Evolutionary conservation across 2,113 vertebrate species (phyloP), one percentile per base, ranked within the genome.

Genomic region (Vulpes vulpes): DNA sequence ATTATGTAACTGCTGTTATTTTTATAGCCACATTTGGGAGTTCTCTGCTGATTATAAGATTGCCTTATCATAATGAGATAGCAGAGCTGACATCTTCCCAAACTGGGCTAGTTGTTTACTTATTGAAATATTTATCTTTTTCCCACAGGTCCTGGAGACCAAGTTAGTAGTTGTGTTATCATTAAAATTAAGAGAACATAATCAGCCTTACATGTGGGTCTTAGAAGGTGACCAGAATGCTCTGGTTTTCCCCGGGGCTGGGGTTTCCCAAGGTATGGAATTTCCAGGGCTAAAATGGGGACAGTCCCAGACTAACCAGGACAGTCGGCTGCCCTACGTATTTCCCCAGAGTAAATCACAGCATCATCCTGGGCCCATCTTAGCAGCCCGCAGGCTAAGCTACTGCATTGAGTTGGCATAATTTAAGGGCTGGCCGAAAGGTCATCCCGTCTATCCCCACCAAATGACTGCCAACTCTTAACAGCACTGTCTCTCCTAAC

Each of bases 1-100:
- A 89, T 97, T 95, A 89, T 87, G 89, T 81, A 95, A 98, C 73
- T 73, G 38, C 59, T 96, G 30, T 80, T 76, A 86, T 94, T 95
- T 89, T 97, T 88, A 89, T 8, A 87, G 79, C 35, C 62, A 78
- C 51, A 25, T 71, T 84, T 94, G 74, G 73, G 49, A 92, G 71
- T 76, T 93, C 80, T 95, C 78, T 93, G 49, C 59, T 89, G 89
- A 95, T 95, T 73, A 22, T 64, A 89, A 92, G 87, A 95, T 91
- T 76, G 64, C 32, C 62, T 95, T 98, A 97, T 95, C 43, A n/a
- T 80, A 57, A 81, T 87, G 67, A 96, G 78, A 98, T 74, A 93
- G 82, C 53, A 95, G 23, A 96, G 67, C 49, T 74, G 80, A 89
- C 89, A 95, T 67, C 84, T 32, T 97, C 35, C 8, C 25, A 89